These are phyloP conservation scores for Empis livida DNA, from an alignment of 2,888 invertebrate species.

Conservation along the genomic window DNA sequence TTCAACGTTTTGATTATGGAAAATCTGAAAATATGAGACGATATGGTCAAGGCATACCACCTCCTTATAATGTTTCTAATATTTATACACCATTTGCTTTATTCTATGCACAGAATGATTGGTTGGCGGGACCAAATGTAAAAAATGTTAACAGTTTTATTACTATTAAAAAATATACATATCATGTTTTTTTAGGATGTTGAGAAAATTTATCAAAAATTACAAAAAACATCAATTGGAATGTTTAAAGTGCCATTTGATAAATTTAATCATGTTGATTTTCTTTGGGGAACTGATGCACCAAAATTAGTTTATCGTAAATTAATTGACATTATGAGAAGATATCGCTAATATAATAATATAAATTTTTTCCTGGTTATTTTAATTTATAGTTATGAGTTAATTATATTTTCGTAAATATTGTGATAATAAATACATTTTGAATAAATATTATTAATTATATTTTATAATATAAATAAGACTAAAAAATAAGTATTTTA, in stretches of 20 bases:
- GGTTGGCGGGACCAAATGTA: conserved; percentile 49
- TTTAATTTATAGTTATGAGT: no score
- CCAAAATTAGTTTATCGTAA: conserved; percentile 44
- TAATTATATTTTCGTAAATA: no score
- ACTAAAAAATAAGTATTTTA: no score
- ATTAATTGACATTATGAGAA: conserved; percentile 28
- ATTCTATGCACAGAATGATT: conserved; percentile 58
- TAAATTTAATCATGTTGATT: conserved; percentile 62
- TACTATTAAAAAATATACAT: no score
- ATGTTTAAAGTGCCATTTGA: conserved; percentile 46
- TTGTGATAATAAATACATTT: no score
- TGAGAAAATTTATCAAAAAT: conserved; percentile 5
- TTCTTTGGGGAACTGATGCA: conserved; percentile 51
- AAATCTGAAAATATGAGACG: conserved; percentile 34
- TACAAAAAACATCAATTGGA: conserved; percentile 22
- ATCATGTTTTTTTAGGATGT: no score
- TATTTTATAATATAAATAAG: no score
- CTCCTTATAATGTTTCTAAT: conserved; percentile 39
- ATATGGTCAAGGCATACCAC: conserved; percentile 41
- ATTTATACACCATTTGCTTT: conserved; percentile 40
- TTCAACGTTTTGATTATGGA: conserved; percentile 47
- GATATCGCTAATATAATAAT: not conserved
- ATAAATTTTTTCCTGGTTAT: no score
- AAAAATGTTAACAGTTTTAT: no score
- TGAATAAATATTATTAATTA: no score